A percentile compares a stretch with the other conserved stretches of the same genome.
These are phyloP conservation scores for Maniola jurtina DNA, from an alignment of 1,140 invertebrate genomes.

Conservation along the genomic window DNA sequence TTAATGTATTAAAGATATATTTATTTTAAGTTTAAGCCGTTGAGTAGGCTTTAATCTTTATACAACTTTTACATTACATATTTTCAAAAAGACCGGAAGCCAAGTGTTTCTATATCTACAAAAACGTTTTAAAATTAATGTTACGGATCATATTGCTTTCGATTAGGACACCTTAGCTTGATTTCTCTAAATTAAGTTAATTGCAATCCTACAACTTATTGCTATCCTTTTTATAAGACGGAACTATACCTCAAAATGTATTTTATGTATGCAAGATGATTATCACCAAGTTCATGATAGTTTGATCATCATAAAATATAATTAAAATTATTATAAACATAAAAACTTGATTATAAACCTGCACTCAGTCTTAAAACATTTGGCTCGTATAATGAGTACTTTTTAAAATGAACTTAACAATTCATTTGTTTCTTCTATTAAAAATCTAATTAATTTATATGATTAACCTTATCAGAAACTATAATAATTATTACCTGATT, in stretches of 20 bases:
- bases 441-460: slow-evolving; percentile 42
- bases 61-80: slow-evolving; percentile 32
- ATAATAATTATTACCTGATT: too few relatives aligned
- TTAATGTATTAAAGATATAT: slow-evolving; percentile 56
- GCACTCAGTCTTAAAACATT: slow-evolving; percentile 76
- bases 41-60: slow-evolving; percentile 51
- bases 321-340: slow-evolving; percentile 4
- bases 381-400: slow-evolving; percentile 72
- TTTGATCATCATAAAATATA: slow-evolving; percentile 4
- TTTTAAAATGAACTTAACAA: slow-evolving; percentile 48
- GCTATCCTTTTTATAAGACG: not conserved
- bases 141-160: slow-evolving; percentile 8
- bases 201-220: not conserved
- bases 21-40: slow-evolving; percentile 66
- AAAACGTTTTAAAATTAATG: slow-evolving; percentile 2
- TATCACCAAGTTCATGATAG: not conserved
- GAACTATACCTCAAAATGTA: not conserved
- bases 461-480: slow-evolving; percentile 27
- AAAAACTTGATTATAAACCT: slow-evolving; percentile 58
- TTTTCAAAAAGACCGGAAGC: slow-evolving; percentile 16
- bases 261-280: not conserved
- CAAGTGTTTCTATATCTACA: not conserved
- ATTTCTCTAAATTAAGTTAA: slow-evolving; percentile 4
- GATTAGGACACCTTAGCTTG: slow-evolving; percentile 11
- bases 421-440: slow-evolving; percentile 42